Percentiles rank a stretch among this genome's conserved stretches.
Conservation (phyloP, 2,113 vertebrate genomes). For the Spizaetus ornatus region DNA sequence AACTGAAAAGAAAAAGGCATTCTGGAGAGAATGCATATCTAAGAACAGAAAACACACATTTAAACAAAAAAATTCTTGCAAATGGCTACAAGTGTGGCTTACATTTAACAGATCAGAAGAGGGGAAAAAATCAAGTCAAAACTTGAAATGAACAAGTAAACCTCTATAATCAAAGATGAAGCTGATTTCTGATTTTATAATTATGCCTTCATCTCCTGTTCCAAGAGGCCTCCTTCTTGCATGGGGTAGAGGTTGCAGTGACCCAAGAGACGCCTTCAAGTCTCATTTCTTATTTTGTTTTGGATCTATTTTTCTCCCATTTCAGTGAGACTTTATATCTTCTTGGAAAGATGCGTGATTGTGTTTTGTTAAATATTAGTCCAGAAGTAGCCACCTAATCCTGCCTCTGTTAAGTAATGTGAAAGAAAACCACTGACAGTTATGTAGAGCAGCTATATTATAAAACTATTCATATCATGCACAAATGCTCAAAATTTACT, state of each 20-base stretch:
- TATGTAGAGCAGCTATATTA: not conserved
- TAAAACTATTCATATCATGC: not conserved
- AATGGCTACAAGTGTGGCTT: not conserved
- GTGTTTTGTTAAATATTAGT: not conserved
- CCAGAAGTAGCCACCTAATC: not conserved
- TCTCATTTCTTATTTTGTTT: not conserved
- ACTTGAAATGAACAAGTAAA: not conserved
- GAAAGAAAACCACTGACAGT: not conserved
- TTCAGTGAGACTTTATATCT: not conserved
- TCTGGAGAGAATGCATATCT: not conserved
- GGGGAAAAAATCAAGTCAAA: not conserved
- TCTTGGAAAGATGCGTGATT: not conserved
- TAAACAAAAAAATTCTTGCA: not conserved
- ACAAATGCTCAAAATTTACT: not conserved
- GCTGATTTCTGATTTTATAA: not conserved
- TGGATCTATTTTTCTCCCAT: not conserved
- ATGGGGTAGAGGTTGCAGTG: not conserved
- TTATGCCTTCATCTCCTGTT: not conserved
- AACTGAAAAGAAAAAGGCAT: not conserved
- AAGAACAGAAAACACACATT: not conserved
- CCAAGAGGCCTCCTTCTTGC: not conserved
- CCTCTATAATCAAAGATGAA: not conserved
- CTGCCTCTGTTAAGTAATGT: not conserved
- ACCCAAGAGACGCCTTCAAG: not conserved
- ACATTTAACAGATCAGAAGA: not conserved